Evolutionary conservation across 2,797 vertebrate genomes (phyloP).

Genomic region (Iguana delicatissima): DNA sequence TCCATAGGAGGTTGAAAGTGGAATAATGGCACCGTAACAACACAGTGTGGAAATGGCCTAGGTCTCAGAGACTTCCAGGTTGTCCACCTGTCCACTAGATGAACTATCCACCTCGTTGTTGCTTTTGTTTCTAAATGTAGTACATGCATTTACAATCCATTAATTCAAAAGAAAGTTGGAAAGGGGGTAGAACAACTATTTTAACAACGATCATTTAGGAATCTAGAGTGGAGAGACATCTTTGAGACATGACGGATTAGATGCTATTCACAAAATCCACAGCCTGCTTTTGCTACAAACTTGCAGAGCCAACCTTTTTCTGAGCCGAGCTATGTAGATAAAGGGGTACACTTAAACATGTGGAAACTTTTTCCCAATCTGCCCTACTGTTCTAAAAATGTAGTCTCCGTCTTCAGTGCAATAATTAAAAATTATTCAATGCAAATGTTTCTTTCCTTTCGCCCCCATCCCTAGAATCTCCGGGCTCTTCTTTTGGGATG

Average conservation of each 20-base stretch:
- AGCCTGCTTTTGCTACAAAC: background rate
- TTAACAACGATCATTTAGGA: background rate
- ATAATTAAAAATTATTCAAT: background rate
- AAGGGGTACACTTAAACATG: background rate
- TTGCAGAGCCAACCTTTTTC: no score
- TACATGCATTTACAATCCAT: background rate
- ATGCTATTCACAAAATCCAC: background rate
- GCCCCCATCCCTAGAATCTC: background rate
- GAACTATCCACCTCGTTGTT: background rate
- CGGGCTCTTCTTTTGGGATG: background rate
- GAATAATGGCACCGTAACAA: no score
- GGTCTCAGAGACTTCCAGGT: no score
- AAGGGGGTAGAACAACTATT: background rate
- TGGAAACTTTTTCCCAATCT: background rate
- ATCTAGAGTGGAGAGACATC: background rate
- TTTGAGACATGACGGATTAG: background rate
- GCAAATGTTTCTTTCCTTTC: background rate
- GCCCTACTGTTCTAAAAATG: background rate
- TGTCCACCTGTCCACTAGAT: background rate
- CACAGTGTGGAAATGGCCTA: no score
- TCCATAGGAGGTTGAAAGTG: no score
- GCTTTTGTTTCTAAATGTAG: background rate
- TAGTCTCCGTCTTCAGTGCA: background rate
- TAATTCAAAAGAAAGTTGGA: no score
- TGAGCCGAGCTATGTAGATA: background rate